Conservation (phyloP, 2,113 vertebrate genomes). For the Haemorhous mexicanus region DNA sequence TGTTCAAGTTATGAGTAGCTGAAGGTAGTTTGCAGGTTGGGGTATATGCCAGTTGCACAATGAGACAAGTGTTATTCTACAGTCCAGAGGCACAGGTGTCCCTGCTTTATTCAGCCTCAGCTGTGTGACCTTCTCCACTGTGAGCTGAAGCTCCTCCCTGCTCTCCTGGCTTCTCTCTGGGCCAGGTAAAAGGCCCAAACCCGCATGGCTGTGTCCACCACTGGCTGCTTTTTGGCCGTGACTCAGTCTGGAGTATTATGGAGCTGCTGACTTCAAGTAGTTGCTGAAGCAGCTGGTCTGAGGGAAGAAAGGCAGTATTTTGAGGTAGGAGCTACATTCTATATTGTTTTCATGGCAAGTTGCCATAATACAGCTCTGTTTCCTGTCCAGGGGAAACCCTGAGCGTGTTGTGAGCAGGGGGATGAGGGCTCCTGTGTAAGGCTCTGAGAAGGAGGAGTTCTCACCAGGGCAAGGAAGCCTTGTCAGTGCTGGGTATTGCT, state of each 20-base stretch:
- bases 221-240: background rate
- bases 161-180: background rate
- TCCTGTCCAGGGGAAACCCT: no score
- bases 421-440: fast-evolving
- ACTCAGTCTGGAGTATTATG: background rate
- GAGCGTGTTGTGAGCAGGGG: fast-evolving
- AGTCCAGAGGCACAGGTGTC: background rate
- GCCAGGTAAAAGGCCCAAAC: background rate
- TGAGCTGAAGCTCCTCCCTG: background rate
- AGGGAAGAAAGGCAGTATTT: background rate
- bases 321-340: background rate
- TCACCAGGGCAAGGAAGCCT: fast-evolving
- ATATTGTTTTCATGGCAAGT: fast-evolving
- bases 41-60: no score
- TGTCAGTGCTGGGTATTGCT: fast-evolving
- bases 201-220: background rate
- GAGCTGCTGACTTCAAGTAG: background rate
- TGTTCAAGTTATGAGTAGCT: background rate
- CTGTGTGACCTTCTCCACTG: background rate
- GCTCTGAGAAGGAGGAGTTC: background rate
- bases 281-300: background rate
- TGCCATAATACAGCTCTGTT: fast-evolving
- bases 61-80: background rate
- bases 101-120: background rate
- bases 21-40: background rate